Evolutionary conservation across 2,113 vertebrate genomes (phyloP).

Genomic region (Cyanoderma ruficeps): DNA sequence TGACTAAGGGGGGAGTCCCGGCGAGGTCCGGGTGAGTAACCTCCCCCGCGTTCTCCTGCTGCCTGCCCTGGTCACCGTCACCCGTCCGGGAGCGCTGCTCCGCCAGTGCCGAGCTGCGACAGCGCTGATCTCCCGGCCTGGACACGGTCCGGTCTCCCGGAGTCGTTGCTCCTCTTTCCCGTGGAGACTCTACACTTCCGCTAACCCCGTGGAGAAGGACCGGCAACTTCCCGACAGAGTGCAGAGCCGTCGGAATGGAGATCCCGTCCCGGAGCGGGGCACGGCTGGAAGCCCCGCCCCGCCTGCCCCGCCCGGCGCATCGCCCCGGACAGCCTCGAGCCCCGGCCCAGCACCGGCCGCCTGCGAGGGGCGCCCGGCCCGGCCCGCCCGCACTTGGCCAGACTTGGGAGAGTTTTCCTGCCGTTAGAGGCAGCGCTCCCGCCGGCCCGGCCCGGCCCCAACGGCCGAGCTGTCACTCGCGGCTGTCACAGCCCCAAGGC

Average conservation of each 20-base stretch:
- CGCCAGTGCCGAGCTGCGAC: not conserved
- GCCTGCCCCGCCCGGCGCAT: not conserved
- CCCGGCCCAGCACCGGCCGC: not conserved
- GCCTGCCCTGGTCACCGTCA: not conserved
- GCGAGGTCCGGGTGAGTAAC: not conserved
- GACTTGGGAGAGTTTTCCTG: not conserved
- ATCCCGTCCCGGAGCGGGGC: not conserved
- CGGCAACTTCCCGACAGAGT: not conserved
- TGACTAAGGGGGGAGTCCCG: not conserved
- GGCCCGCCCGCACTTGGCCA: not conserved
- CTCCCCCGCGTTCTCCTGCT: not conserved
- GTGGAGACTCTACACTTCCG: not conserved
- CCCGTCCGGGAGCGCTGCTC: not conserved
- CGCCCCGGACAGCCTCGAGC: not conserved
- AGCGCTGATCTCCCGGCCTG: not conserved
- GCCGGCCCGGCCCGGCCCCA: not conserved
- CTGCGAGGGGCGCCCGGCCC: not conserved
- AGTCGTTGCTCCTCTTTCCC: not conserved
- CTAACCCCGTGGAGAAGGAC: not conserved
- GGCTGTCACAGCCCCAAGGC: not conserved
- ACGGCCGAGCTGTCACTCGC: not conserved
- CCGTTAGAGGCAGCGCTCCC: not conserved
- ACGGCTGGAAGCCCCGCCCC: not conserved
- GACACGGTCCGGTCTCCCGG: not conserved
- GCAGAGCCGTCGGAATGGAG: not conserved